A percentile compares a stretch with the other conserved stretches of the same genome.
Conservation (phyloP, 2,113 vertebrate species). For the Colius striatus region DNA sequence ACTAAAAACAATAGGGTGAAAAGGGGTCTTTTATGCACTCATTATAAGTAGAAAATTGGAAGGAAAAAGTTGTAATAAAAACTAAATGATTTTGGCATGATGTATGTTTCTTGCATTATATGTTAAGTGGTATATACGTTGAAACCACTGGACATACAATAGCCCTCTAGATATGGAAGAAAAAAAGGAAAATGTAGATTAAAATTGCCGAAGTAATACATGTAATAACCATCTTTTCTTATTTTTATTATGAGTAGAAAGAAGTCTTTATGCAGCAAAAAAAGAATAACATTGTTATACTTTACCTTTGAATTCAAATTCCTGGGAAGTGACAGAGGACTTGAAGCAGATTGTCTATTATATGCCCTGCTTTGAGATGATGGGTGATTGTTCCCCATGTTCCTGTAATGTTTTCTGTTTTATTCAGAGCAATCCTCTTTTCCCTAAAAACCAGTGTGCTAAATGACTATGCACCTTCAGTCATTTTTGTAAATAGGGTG, state of each 20-base stretch:
- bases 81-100: constrained; percentile 67
- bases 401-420: constrained; percentile 12
- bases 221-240: constrained; percentile 52
- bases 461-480: not conserved
- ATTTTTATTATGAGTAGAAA: constrained; percentile 51
- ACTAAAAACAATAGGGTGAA: constrained; percentile 81
- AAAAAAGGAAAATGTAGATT: constrained; percentile 39
- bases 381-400: constrained; percentile 8
- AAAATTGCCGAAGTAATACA: constrained; percentile 45
- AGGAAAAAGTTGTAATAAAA: constrained; percentile 74
- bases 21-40: constrained; percentile 76
- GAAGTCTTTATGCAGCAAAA: constrained; percentile 51
- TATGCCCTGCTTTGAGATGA: not conserved
- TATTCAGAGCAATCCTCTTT: not conserved
- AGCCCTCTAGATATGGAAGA: constrained; percentile 1
- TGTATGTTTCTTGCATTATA: constrained; percentile 55
- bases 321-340: not conserved
- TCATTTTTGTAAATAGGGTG: not conserved
- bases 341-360: constrained; percentile 25
- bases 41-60: constrained; percentile 79
- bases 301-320: constrained; percentile 32
- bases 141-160: constrained; percentile 53
- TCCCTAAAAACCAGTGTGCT: not conserved
- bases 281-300: constrained; percentile 31
- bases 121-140: constrained; percentile 50